These are phyloP conservation scores for Pyrocephalus nanus DNA, from an alignment of 2,797 vertebrate genomes.

Conservation along the genomic window DNA sequence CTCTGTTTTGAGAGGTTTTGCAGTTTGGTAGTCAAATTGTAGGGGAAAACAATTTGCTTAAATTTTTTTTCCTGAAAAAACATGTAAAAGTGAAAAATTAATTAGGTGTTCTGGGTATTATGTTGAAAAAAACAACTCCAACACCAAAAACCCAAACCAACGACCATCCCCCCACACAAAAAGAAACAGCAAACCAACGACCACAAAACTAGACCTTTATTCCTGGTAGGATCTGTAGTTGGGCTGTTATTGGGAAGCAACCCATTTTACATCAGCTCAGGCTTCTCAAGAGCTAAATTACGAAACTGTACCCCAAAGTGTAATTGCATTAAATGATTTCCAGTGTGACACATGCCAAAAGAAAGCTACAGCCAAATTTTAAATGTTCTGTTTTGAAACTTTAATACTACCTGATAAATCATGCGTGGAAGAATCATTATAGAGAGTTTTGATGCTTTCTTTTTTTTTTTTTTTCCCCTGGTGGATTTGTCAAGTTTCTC, in stretches of 20 bases:
- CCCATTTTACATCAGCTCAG: fast-evolving
- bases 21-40: neutral
- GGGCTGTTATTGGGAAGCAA: neutral
- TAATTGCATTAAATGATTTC: neutral
- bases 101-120: neutral
- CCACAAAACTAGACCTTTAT: neutral
- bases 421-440: neutral
- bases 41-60: neutral
- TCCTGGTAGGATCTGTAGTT: neutral
- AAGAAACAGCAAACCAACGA: neutral
- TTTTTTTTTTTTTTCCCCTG: neutral
- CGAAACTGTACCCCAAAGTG: neutral
- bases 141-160: neutral
- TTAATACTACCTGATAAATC: neutral
- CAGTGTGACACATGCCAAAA: neutral
- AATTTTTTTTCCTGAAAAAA: neutral
- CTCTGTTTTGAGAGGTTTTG: neutral
- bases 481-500: neutral
- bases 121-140: neutral
- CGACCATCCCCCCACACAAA: fast-evolving
- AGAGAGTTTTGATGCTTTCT: neutral
- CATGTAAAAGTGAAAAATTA: neutral
- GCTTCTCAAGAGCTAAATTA: neutral
- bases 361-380: neutral
- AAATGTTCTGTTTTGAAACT: neutral